Conservation (phyloP, 2,113 vertebrate species). For the Dryoscopus gambensis region DNA sequence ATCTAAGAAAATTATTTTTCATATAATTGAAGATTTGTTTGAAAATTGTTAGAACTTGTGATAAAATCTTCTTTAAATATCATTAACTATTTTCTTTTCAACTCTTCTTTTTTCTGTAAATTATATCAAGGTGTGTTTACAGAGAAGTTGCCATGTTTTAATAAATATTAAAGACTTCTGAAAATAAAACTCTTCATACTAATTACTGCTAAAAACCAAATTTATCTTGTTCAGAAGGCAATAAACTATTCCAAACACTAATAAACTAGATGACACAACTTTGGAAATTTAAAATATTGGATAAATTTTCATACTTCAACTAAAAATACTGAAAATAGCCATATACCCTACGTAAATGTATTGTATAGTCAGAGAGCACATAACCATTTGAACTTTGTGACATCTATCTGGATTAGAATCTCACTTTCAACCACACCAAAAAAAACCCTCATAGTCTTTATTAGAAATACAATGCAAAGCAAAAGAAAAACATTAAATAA, state of each 20-base stretch:
- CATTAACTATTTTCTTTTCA: neutral
- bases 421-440: neutral
- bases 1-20: neutral
- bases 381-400: neutral
- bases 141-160: neutral
- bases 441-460: accelerated
- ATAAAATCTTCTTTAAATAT: neutral
- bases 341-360: neutral
- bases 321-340: neutral
- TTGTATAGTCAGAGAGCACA: neutral
- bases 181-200: neutral
- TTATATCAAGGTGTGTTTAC: neutral
- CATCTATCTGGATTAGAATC: neutral
- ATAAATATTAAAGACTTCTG: neutral
- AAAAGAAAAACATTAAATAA: neutral
- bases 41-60: neutral
- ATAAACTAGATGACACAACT: neutral
- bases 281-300: neutral
- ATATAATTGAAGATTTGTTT: neutral
- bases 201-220: neutral
- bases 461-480: neutral
- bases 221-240: neutral
- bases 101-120: neutral
- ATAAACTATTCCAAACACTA: neutral
- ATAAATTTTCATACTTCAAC: neutral